Percentiles rank a stretch among this genome's conserved stretches.
These are phyloP conservation scores for Chymomyza procnemis DNA, from an alignment of 2,888 invertebrate genomes.

Conservation along the genomic window DNA sequence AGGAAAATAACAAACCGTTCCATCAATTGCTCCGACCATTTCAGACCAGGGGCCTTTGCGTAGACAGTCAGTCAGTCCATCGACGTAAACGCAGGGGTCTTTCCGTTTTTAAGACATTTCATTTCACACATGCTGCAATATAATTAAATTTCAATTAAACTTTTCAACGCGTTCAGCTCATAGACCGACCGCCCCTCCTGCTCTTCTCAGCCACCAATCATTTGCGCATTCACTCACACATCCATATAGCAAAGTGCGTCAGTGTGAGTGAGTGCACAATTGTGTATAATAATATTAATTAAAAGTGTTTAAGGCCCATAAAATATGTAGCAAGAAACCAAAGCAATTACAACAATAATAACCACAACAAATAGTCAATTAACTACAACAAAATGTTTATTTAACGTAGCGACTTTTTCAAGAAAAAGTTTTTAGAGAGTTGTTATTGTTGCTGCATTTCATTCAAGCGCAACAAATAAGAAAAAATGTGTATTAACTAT, in stretches of 20 bases:
- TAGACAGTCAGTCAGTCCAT: neutral
- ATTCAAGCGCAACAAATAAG: constrained; percentile 38
- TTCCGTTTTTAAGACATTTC: neutral
- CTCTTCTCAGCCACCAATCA: neutral
- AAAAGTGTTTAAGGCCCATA: constrained; percentile 58
- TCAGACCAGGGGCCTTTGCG: neutral
- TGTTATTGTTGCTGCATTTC: constrained; percentile 1
- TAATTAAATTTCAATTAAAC: constrained; percentile 70
- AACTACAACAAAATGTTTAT: constrained; percentile 32
- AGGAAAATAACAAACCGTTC: neutral
- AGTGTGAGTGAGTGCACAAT: constrained; percentile 11
- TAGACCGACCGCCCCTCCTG: neutral
- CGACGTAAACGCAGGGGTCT: constrained; percentile 18
- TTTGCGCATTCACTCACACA: neutral
- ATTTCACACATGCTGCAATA: constrained; percentile 33
- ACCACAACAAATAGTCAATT: constrained; percentile 51
- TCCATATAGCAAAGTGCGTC: constrained; percentile 1
- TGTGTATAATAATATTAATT: constrained; percentile 58
- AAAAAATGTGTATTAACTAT: constrained; percentile 20
- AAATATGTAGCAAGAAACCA: constrained; percentile 21
- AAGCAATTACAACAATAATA: constrained; percentile 18
- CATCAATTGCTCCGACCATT: neutral
- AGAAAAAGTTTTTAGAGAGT: neutral
- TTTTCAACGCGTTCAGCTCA: constrained; percentile 44
- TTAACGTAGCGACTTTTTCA: neutral